Conservation (phyloP, 2,113 vertebrate genomes). For the Xenopus laevis region DNA sequence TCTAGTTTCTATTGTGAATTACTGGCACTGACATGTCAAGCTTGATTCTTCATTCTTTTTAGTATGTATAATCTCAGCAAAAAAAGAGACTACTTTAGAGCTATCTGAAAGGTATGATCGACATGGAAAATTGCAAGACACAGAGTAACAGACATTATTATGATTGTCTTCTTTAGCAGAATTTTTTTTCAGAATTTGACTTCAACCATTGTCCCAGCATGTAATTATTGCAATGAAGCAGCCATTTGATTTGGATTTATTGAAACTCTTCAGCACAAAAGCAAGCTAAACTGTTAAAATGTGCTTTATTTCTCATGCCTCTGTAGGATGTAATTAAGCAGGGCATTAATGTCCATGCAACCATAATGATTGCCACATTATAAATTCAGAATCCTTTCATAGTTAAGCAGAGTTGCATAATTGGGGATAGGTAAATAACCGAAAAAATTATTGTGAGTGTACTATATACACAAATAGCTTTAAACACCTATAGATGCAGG, state of each 20-base stretch:
- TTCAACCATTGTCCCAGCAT: constrained; percentile 33
- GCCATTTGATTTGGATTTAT: constrained; percentile 38
- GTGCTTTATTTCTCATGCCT: constrained; percentile 19
- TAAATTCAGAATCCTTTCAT: no score
- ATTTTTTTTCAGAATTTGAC: constrained; percentile 6
- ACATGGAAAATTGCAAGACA: constrained; percentile 44
- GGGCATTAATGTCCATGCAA: constrained; percentile 3
- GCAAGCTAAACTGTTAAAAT: constrained; percentile 27
- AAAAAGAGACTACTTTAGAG: constrained; percentile 49
- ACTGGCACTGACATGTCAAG: constrained; percentile 54
- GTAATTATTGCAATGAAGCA: constrained; percentile 42
- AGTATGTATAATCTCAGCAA: constrained; percentile 49
- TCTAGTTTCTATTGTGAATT: constrained; percentile 53
- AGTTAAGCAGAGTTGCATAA: no score
- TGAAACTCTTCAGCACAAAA: constrained; percentile 39
- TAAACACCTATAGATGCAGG: background rate
- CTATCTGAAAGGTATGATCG: constrained; percentile 30
- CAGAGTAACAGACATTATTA: constrained; percentile 48
- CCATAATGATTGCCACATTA: background rate
- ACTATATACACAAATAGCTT: background rate
- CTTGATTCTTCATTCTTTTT: constrained; percentile 49
- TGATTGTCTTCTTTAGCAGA: constrained; percentile 26
- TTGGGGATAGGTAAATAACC: no score
- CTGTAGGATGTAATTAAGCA: background rate
- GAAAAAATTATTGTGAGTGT: background rate